phyloP scores from a whole-genome alignment of 2,797 vertebrate genomes.

The Echiichthys vipera region DNA sequence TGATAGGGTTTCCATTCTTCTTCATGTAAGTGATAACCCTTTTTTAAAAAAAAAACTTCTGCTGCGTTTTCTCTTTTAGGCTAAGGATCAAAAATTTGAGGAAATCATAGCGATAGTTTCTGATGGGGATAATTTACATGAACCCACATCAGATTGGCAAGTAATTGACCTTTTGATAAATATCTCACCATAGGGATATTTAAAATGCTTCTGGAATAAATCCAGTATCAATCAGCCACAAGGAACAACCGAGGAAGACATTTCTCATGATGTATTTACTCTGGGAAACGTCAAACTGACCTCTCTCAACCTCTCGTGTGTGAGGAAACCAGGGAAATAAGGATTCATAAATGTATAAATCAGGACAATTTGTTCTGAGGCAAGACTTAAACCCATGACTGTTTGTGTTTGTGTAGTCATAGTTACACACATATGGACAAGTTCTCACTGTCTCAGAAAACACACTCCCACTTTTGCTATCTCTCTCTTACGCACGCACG shows the following conservation, averaged over 20 bases:
- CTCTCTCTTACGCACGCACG: no score
- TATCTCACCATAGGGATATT: not conserved
- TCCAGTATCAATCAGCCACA: not conserved
- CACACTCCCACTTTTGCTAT: no score
- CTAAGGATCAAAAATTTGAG: no score
- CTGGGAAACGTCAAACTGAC: constrained; percentile 30
- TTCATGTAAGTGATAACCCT: not conserved
- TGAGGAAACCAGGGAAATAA: constrained; percentile 1
- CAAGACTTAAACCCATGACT: not conserved
- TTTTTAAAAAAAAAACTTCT: no score
- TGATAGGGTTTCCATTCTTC: not conserved
- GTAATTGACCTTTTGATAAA: constrained; percentile 4
- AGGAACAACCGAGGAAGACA: not conserved
- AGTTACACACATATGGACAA: not conserved
- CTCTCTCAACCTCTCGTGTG: constrained; percentile 9
- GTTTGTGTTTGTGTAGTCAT: no score
- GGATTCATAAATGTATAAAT: constrained; percentile 1
- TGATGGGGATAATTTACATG: not conserved
- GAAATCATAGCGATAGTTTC: not conserved
- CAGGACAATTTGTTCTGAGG: not conserved
- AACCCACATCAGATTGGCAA: not conserved
- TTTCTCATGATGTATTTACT: constrained; percentile 16
- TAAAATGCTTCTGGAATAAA: constrained; percentile 5
- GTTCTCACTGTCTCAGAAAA: not conserved
- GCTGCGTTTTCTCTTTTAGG: not conserved